phyloP scores from a whole-genome alignment of 2,797 vertebrate species.

The Eulemur rubriventer region DNA sequence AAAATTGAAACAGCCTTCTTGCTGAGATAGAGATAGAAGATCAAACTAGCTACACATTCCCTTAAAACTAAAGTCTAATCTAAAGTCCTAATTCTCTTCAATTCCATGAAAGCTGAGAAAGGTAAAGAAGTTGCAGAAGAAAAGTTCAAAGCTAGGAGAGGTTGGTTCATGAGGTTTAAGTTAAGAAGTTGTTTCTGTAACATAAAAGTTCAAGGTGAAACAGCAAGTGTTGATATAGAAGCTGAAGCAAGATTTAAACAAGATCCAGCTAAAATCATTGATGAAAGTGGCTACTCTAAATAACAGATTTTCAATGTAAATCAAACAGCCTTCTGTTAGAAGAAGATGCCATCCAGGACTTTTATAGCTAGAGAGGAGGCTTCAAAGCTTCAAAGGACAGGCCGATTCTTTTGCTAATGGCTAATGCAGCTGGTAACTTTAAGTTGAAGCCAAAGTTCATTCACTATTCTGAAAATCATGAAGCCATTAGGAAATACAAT shows the following conservation, averaged over 20 bases:
- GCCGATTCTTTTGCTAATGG: neutral
- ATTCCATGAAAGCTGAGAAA: neutral
- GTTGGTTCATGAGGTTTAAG: neutral
- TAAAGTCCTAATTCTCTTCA: neutral
- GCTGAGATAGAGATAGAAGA: neutral
- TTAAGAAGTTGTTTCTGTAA: neutral
- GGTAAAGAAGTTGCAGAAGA: neutral
- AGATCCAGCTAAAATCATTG: neutral
- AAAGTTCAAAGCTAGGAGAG: neutral
- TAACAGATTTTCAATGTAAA: no score
- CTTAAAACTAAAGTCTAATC: neutral
- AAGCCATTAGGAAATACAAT: neutral
- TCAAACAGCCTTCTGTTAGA: neutral
- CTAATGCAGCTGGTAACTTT: neutral
- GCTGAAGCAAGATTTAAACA: neutral
- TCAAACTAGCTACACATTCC: neutral
- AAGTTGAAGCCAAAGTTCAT: neutral
- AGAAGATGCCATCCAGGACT: neutral
- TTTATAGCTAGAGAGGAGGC: neutral
- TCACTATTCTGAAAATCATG: neutral
- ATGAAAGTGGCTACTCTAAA: no score
- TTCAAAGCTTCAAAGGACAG: neutral
- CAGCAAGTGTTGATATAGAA: neutral
- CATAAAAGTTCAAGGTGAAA: neutral
- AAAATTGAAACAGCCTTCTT: neutral